Conservation (phyloP, 2,888 invertebrate genomes). For the Cerastis rubricosa region DNA sequence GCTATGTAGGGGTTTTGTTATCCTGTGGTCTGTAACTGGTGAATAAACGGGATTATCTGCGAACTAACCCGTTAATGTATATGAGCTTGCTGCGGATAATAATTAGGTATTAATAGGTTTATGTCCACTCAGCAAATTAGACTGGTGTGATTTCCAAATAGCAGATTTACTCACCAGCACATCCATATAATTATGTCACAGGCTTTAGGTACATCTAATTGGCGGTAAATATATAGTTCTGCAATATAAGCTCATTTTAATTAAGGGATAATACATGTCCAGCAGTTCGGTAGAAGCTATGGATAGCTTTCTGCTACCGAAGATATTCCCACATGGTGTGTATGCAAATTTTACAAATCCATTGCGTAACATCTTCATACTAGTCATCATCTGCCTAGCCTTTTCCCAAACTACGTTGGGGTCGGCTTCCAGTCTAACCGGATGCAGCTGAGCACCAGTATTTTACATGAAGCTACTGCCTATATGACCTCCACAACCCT, state of each 20-base stretch:
- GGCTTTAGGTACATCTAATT: not conserved
- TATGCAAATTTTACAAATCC: not conserved
- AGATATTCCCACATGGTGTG: not conserved
- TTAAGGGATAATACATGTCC: not conserved
- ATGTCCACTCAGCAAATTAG: conserved; percentile 43
- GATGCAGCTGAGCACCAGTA: too few species aligned
- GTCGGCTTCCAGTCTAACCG: too few species aligned
- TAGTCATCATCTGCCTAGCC: too few species aligned
- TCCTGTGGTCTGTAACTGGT: conserved; percentile 26
- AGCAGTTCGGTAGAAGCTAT: too few species aligned
- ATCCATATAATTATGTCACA: conserved; percentile 1
- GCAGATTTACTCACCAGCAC: conserved; percentile 1
- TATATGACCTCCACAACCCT: too few species aligned
- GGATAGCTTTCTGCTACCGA: not conserved
- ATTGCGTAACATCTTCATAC: not conserved
- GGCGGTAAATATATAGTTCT: not conserved
- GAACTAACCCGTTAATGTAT: conserved; percentile 29
- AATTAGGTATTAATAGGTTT: conserved; percentile 44
- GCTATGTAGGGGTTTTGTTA: conserved; percentile 7
- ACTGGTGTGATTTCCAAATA: conserved; percentile 35
- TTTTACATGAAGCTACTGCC: too few species aligned
- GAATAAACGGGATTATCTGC: conserved; percentile 43
- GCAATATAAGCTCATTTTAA: not conserved
- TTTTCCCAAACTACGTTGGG: too few species aligned
- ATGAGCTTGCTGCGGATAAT: conserved; percentile 42